Evolutionary conservation across 1,140 invertebrate genomes (phyloP).

Genomic region (Steinernema feltiae): DNA sequence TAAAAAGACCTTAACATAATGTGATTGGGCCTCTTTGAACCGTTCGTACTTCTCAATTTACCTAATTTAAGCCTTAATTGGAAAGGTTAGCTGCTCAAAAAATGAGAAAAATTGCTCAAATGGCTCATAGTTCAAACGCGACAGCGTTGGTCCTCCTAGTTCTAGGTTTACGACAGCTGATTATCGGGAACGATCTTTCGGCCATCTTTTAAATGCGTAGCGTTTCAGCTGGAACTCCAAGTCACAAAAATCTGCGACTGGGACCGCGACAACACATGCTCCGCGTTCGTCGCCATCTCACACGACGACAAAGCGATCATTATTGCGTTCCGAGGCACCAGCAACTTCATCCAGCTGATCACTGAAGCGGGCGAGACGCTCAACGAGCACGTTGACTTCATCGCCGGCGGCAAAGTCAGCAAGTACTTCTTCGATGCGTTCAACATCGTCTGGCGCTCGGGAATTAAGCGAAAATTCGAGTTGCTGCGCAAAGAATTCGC

Average conservation of each 20-base stretch:
- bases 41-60: too few relatives aligned
- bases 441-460: conserved; percentile 27
- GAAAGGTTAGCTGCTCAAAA: too few relatives aligned
- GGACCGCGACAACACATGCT: conserved; percentile 21
- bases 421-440: conserved; percentile 34
- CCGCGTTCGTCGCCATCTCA: conserved; percentile 33
- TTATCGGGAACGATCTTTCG: too few relatives aligned
- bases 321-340: conserved; percentile 34
- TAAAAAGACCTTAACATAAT: too few relatives aligned
- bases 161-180: too few relatives aligned
- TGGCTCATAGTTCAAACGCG: too few relatives aligned
- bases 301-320: conserved; percentile 29
- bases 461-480: conserved; percentile 25
- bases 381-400: not conserved
- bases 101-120: too few relatives aligned
- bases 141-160: too few relatives aligned
- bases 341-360: conserved; percentile 29
- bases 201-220: not conserved
- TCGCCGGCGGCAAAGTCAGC: conserved; percentile 33
- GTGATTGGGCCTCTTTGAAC: too few relatives aligned
- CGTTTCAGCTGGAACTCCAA: not conserved
- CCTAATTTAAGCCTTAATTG: too few relatives aligned
- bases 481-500: conserved; percentile 18
- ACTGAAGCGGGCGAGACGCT: conserved; percentile 29
- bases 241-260: conserved; percentile 21